These are phyloP conservation scores for Hyles lineata DNA, from an alignment of 2,888 invertebrate genomes.

Conservation along the genomic window DNA sequence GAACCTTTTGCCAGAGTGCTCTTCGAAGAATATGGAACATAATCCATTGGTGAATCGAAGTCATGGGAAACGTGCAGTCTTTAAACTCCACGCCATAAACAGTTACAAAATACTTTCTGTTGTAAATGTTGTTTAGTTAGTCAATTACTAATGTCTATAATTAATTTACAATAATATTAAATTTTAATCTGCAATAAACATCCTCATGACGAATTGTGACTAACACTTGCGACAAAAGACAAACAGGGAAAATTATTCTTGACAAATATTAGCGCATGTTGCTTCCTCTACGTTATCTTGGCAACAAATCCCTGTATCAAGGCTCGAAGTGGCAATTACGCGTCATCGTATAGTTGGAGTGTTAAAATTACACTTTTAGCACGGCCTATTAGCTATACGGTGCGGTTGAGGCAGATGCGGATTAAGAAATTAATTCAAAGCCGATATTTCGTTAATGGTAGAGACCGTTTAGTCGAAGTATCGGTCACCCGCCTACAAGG, in stretches of 20 bases:
- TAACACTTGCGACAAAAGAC: neutral
- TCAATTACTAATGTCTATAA: too few relatives aligned
- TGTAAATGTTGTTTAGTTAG: too few relatives aligned
- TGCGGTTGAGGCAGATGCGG: neutral
- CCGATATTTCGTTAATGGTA: too few relatives aligned
- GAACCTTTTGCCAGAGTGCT: too few relatives aligned
- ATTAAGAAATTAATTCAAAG: neutral
- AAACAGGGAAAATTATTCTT: neutral
- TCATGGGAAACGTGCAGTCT: too few relatives aligned
- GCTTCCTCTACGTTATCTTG: neutral
- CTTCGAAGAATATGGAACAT: too few relatives aligned
- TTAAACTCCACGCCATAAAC: too few relatives aligned
- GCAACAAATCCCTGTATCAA: neutral
- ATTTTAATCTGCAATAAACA: neutral
- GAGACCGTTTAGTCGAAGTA: too few relatives aligned
- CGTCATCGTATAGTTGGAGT: neutral
- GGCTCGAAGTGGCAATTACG: neutral
- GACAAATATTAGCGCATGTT: conserved; percentile 3
- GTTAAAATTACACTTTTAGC: neutral
- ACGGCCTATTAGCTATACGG: neutral
- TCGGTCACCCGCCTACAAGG: too few relatives aligned
- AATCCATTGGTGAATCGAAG: too few relatives aligned
- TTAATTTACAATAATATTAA: neutral
- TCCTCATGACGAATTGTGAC: neutral
- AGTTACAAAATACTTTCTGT: too few relatives aligned